phyloP scores from a whole-genome alignment of 1,140 invertebrate species.

The Achatina immaculata region DNA sequence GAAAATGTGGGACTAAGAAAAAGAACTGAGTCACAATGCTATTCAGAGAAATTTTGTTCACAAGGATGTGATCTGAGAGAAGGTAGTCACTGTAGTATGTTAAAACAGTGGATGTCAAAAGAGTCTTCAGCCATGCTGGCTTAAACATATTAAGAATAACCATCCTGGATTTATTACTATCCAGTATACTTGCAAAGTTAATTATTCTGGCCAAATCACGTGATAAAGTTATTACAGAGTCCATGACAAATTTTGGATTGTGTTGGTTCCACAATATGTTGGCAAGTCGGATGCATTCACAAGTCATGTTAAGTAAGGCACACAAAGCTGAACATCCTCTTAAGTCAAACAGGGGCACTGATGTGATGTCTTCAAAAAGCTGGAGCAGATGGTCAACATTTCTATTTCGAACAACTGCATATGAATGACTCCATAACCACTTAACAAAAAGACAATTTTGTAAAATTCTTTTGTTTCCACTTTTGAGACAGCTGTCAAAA shows the following conservation, averaged over 20 bases:
- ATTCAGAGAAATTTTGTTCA: not conserved
- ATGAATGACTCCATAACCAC: conserved; percentile 18
- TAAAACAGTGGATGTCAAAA: not conserved
- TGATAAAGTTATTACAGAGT: not conserved
- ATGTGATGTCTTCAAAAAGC: not conserved
- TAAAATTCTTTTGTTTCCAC: not conserved
- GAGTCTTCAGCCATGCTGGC: conserved; percentile 6
- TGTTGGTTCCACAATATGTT: not conserved
- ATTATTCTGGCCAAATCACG: not conserved
- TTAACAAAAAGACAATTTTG: conserved; percentile 12
- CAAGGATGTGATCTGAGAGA: conserved; percentile 4
- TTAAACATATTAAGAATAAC: not conserved
- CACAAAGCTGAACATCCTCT: not conserved
- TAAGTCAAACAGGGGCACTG: not conserved
- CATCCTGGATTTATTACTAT: not conserved
- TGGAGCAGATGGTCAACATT: not conserved
- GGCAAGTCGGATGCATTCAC: conserved; percentile 7
- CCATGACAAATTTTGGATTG: conserved; percentile 14
- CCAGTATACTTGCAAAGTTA: too few species aligned
- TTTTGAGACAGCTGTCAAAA: conserved; percentile 4
- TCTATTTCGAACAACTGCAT: not conserved
- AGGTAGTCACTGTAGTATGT: conserved; percentile 9
- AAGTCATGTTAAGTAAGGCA: conserved; percentile 8
- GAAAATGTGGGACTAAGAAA: conserved; percentile 17
- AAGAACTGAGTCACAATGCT: conserved; percentile 27